These are phyloP conservation scores for Melanostoma mellinum DNA, from an alignment of 2,888 invertebrate species.

Conservation along the genomic window DNA sequence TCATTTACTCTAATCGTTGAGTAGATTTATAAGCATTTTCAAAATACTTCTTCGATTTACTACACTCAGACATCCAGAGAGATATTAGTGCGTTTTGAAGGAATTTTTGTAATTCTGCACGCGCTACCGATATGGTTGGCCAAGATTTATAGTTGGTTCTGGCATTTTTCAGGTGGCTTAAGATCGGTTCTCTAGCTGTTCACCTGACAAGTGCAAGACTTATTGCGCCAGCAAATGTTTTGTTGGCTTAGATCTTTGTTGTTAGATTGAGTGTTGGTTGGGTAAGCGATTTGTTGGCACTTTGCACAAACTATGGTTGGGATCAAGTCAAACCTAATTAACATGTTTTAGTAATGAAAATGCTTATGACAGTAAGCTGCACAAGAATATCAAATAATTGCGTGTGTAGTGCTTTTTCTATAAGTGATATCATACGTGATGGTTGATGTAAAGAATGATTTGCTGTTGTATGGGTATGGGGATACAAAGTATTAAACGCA, in stretches of 20 bases:
- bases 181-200: constrained; percentile 33
- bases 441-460: too few species aligned
- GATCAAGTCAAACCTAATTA: constrained; percentile 52
- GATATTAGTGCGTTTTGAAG: constrained; percentile 8
- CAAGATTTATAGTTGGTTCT: constrained; percentile 44
- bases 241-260: constrained; percentile 11
- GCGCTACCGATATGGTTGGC: constrained; percentile 28
- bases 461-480: too few species aligned
- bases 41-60: constrained; percentile 30
- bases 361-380: constrained; percentile 51
- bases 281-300: constrained; percentile 48
- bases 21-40: constrained; percentile 11
- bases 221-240: constrained; percentile 30
- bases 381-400: constrained; percentile 32
- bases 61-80: neutral
- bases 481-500: too few species aligned
- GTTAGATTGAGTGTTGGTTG: neutral
- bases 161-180: constrained; percentile 19
- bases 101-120: constrained; percentile 36
- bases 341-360: constrained; percentile 43
- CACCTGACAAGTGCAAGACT: constrained; percentile 45
- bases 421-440: constrained; percentile 18
- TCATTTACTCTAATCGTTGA: constrained; percentile 4
- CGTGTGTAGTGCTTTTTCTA: constrained; percentile 10
- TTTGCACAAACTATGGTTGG: constrained; percentile 25